phyloP scores from a whole-genome alignment of 2,113 vertebrate genomes.

The Cochlearius cochlearius region DNA sequence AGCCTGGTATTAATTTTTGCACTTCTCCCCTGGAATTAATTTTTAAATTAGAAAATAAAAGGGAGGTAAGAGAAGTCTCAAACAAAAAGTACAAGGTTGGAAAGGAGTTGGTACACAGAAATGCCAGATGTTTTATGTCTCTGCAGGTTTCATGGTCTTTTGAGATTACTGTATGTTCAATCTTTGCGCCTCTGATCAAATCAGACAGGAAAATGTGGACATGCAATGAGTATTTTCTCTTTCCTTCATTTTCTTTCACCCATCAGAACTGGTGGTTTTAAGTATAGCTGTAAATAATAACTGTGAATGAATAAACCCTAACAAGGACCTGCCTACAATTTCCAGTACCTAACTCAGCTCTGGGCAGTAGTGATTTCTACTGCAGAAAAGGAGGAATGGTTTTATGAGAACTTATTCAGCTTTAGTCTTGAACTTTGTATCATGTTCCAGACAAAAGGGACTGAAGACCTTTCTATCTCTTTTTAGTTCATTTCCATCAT shows the following conservation, averaged over 20 bases:
- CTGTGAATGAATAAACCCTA: background rate
- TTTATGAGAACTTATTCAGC: background rate
- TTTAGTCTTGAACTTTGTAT: background rate
- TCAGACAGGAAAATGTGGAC: background rate
- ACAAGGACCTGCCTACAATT: background rate
- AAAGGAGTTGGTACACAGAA: background rate
- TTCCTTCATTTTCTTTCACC: background rate
- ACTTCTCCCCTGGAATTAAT: background rate
- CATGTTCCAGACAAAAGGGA: background rate
- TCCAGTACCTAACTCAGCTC: background rate
- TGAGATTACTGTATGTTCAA: fast-evolving
- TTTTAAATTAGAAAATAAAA: background rate
- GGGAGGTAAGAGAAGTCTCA: background rate
- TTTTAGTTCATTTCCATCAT: background rate
- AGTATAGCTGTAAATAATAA: background rate
- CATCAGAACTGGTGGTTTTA: background rate
- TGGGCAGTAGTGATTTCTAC: background rate
- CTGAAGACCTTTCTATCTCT: fast-evolving
- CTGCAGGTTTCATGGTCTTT: background rate
- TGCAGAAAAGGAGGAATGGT: background rate
- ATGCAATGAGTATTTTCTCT: background rate
- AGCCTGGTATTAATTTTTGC: background rate
- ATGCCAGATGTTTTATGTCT: background rate
- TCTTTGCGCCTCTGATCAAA: background rate
- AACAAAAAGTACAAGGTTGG: background rate